phyloP scores from a whole-genome alignment of 1,140 invertebrate genomes.

The Bemisia tabaci region DNA sequence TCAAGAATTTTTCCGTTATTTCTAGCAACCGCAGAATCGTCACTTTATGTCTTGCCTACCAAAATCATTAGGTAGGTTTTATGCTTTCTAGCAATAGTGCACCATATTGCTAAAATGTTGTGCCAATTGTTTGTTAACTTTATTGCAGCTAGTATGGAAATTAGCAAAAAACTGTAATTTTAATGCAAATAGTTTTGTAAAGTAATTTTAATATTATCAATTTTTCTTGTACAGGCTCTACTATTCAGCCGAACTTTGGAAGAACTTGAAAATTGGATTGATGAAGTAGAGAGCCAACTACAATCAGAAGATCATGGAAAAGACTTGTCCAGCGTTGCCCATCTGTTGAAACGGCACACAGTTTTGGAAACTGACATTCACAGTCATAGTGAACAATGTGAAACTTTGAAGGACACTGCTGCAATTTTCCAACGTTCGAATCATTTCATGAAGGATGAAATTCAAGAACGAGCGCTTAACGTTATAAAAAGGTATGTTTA shows the following conservation, averaged over 20 bases:
- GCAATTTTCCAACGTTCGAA: slow-evolving; percentile 53
- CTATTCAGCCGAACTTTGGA: slow-evolving; percentile 72
- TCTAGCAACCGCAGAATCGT: no score
- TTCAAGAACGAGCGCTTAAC: slow-evolving; percentile 51
- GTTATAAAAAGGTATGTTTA: slow-evolving; percentile 48
- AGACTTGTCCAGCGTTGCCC: slow-evolving; percentile 67
- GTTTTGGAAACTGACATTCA: slow-evolving; percentile 66
- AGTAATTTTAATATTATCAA: no score
- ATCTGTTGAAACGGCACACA: slow-evolving; percentile 73
- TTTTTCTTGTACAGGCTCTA: slow-evolving; percentile 50
- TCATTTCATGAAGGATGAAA: slow-evolving; percentile 76
- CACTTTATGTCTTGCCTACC: no score
- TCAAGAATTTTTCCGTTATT: no score
- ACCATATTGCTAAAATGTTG: no score
- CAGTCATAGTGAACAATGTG: slow-evolving; percentile 60
- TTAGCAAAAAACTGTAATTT: no score
- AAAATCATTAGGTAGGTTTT: no score
- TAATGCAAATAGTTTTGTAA: no score
- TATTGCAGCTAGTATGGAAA: no score
- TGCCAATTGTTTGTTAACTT: no score
- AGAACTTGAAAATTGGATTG: slow-evolving; percentile 81
- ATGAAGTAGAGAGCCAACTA: slow-evolving; percentile 68
- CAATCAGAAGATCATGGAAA: slow-evolving; percentile 72
- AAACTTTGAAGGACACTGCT: slow-evolving; percentile 61
- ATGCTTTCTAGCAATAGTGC: no score